Evolutionary conservation across 2,797 vertebrate genomes (phyloP), one percentile per base, ranked within the genome.

Genomic region (Galaxias olidus): DNA sequence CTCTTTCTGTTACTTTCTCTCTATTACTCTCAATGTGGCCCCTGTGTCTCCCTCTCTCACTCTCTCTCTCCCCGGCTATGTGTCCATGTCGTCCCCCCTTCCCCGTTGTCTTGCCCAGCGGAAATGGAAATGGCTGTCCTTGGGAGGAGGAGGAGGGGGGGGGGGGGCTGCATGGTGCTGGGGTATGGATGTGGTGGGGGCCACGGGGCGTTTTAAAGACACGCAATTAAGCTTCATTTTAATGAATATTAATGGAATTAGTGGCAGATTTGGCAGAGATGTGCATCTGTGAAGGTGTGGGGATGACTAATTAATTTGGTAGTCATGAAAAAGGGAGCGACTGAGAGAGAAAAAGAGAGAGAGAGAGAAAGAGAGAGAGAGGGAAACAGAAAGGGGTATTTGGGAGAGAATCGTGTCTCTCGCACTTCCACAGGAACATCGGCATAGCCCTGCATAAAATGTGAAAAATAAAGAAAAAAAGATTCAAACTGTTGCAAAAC

Each of bases 191-290:
- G 14, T 15, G 50, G 50, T 61, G 46, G 59, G 70, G 55, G 59
- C 58, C 41, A 66, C n/a, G 46, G 77, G 67, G 71, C 72, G 69
- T 89, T 73, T 69, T 88, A 88, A 89, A 90, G 86, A 88, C 74
- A 73, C 14, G 82, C 89, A 92, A 92, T 92, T 91, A 92, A 87
- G 87, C 90, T 90, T 92, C 91, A 92, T 92, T 90, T 91, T 91
- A 92, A 92, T 92, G 91, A 92, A 92, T 92, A 92, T 92, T 91
- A 91, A 92, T 92, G 88, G 84, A 79, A 91, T 92, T 92, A 92
- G 85, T 65, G 76, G 89, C 85, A 88, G 85, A 91, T 90, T 90
- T 89, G 79, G 86, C 84, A 75, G 86, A 86, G 90, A 92, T 91
- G 84, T 89, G 89, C 88, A 88, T 91, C 85, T 85, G 86, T 81